Base-by-base conservation (phyloP, 2,113 vertebrate genomes). In the Neopipo cinnamomea region DNA sequence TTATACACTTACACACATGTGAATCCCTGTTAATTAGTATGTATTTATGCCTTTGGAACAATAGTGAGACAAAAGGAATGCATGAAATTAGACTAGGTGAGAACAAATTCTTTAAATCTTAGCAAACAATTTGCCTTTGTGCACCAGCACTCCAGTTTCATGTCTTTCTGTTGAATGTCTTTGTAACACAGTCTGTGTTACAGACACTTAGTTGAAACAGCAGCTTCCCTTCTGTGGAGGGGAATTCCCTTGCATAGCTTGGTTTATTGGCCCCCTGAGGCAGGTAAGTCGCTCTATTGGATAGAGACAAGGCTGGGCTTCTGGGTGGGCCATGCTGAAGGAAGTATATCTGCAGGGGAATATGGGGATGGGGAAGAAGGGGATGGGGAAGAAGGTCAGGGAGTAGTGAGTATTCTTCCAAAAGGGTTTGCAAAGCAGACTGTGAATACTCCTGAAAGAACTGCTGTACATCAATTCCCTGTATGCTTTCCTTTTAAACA, bases 191-290 rank as follows among this genome's bases (percentile, higher is more conserved):
- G 42, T 49, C 33, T 66, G 21, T 74, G n/a, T n/a, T n/a, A 53
- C 5, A 49, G 16, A 12, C 19, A 9, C 8, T 50, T 23, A 14
- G 25, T 20, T 33, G 41, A 50, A 65, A 33, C 27, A 58, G 27
- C 19, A 22, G 23, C 17, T 37, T 37, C 12, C 2, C 0, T 55
- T 49, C 35, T 42, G 25, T 2, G 1, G 25, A 35, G 21, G 41
- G 30, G 21, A 41, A 27, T 49, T 71, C 9, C 42, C 18, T 77
- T 55, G 25, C 35, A 35, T 42, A 13, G 31, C 7, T 33, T 28
- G 28, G 20, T 83, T 62, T 35, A 13, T 35, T 27, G 55, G 25
- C 22, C 70, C 35, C 56, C 35, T 24, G 49, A n/a, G 59, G 61
- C 44, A 59, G 18, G 2, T 37, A 28, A 50, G 19, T 11, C 72